Evolutionary conservation across 2,797 vertebrate species (phyloP), one percentile per base, ranked within the genome.

Genomic region (Catharus ustulatus): DNA sequence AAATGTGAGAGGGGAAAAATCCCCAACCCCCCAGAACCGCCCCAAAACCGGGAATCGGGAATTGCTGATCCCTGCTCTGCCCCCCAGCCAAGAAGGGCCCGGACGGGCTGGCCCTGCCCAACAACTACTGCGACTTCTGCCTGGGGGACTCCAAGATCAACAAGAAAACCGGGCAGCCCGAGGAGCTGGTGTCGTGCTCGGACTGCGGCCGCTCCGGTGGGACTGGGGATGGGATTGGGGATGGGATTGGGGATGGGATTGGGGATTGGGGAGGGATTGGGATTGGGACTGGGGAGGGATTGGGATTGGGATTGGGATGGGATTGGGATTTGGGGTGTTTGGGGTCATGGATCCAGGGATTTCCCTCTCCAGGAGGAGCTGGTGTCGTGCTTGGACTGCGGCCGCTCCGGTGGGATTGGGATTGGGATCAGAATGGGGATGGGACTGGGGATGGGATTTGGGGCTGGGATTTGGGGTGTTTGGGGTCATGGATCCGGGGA

Each of bases 41-140:
- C 34, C 34, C 34, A 34, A 34, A 34, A 34, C 8, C 8, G 38
- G 38, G 38, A 40, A 40, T 10, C 11, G 38, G 38, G 38, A 40
- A 40, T 40, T 13, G 38, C 45, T 20, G 30, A 49, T 11, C 30
- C 43, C 64, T 0, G 2, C 1, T 26, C 3, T 6, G 3, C 8
- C 16, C 3, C 18, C 1, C 83, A 86, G 84, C 84, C 73, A 77
- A 86, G 96, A 99, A 98, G 80, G 99, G 99, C 6, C 99, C 99
- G 0, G 99, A 99, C 2, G 99, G 99, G 1, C 63, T 99, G 36
- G 99, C 99, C 0, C 81, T 99, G 86, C 99, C 99, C 86, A 99
- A 99, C 97, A 86, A 88, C 4, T 88, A 88, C 77, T 88, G 85
- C 14, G 84, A 86, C 6, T 86, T 86, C 74, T 86, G 84, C 84